Base-by-base conservation (phyloP, 2,888 invertebrate species). In the Quadroppia sp. region DNA sequence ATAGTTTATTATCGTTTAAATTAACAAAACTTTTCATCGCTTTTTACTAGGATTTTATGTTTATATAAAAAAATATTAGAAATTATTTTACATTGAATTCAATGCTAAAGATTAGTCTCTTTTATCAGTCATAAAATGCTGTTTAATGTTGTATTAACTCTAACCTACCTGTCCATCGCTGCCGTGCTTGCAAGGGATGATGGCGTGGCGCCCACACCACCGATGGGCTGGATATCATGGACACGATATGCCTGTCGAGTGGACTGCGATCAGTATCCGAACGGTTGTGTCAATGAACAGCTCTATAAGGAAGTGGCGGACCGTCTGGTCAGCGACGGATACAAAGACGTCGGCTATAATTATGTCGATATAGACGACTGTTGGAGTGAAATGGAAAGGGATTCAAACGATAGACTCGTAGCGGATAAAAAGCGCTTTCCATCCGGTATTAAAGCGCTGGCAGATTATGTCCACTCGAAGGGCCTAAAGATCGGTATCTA, bases 401-500 rank as follows among this genome's bases (percentile, higher is more conserved):
- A 79, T 73, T 40, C 72, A 4, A 17, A 48, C 15, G 77, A 77
- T 17, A 76, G 76, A 25, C 64, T 80, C 9, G 74, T 77, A 45
- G 81, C 81, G 75, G 75, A 79, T 71, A 82, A 82, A 3, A 77
- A 77, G 48, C 78, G 85, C 72, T 85, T 85, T 78, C 85, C 85
- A 2, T 80, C 79, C 77, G 85, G 85, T 28, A 85, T 85, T 40
- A 81, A 81, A 75, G 79, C 79, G 40, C 79, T 85, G 36, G 81
- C 83, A 48, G 82, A 83, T 76, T 84, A 84, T 80, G 84, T 97
- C 78, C 97, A 98, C 83, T 88, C 89, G 50, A 91, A 90, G 82
- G 95, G 95, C 20, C 85, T 99, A 67, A 94, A 95, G 83, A 92
- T 98, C 81, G 98, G 97, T 30, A 96, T 98, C 77, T 99, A 99